Conservation (phyloP, 1,140 invertebrate genomes). For the Eurytemora carolleeae region DNA sequence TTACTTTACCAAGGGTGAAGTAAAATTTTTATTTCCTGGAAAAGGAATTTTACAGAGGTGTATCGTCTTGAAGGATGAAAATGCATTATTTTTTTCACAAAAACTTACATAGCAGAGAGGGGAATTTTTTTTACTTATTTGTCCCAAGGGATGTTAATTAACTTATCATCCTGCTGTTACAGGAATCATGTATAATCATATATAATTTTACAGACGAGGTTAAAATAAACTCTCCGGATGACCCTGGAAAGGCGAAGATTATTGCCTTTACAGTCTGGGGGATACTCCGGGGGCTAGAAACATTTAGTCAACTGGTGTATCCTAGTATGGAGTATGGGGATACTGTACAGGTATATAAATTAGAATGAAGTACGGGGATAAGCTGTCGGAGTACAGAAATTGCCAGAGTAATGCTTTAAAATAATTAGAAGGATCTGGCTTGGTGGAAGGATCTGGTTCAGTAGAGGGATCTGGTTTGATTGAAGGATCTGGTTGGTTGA, state of each 20-base stretch:
- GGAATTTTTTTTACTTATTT: neutral
- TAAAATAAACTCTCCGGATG: conserved; percentile 6
- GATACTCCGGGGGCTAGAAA: conserved; percentile 25
- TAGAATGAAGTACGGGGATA: neutral
- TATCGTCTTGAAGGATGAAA: neutral
- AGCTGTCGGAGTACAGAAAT: neutral
- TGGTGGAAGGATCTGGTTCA: no score
- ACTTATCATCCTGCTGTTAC: neutral
- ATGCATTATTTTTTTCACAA: neutral
- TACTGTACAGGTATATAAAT: conserved; percentile 6
- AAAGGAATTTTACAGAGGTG: neutral
- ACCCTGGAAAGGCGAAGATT: neutral
- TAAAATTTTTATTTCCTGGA: neutral
- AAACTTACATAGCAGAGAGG: neutral
- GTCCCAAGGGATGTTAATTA: neutral
- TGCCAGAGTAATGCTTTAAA: neutral
- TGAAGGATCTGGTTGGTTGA: no score
- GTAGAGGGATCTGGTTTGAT: no score
- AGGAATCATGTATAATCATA: neutral
- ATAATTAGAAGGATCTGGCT: neutral
- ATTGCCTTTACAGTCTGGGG: conserved; percentile 22
- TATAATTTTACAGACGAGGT: neutral
- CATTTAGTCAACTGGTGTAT: conserved; percentile 27
- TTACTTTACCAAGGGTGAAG: neutral
- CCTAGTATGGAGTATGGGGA: conserved; percentile 12